Evolutionary conservation across 2,888 invertebrate genomes (phyloP).

Genomic region (Ornithoptera priamus): DNA sequence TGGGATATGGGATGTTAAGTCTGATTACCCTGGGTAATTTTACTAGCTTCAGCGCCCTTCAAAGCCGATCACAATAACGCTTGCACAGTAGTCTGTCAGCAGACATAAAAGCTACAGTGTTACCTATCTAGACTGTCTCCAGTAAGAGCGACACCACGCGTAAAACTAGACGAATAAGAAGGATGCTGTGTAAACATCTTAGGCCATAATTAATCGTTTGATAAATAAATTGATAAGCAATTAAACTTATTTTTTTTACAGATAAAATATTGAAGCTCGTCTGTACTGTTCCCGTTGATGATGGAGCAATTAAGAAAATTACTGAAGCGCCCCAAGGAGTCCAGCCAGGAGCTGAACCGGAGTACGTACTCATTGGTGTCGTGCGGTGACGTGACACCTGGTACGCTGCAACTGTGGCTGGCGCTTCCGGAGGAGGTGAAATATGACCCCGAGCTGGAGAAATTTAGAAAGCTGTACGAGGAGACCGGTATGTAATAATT

Average conservation of each 20-base stretch:
- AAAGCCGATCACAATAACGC: too few species aligned
- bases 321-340: slow-evolving; percentile 15
- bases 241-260: neutral
- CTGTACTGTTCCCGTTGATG: neutral
- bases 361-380: slow-evolving; percentile 55
- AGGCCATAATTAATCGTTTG: too few species aligned
- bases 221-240: too few species aligned
- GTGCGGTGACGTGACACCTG: slow-evolving; percentile 69
- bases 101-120: too few species aligned
- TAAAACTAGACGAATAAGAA: too few species aligned
- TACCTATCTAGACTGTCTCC: too few species aligned
- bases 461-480: slow-evolving; percentile 70
- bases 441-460: slow-evolving; percentile 80
- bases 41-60: too few species aligned
- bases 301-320: slow-evolving; percentile 15
- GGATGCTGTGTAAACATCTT: too few species aligned
- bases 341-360: slow-evolving; percentile 54
- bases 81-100: too few species aligned
- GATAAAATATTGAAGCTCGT: neutral
- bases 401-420: slow-evolving; percentile 78
- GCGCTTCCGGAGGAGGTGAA: slow-evolving; percentile 80
- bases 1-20: too few species aligned
- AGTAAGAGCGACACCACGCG: too few species aligned
- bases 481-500: slow-evolving; percentile 45
- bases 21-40: too few species aligned